Conservation (phyloP, 2,888 invertebrate genomes). For the Andrena flavipes region DNA sequence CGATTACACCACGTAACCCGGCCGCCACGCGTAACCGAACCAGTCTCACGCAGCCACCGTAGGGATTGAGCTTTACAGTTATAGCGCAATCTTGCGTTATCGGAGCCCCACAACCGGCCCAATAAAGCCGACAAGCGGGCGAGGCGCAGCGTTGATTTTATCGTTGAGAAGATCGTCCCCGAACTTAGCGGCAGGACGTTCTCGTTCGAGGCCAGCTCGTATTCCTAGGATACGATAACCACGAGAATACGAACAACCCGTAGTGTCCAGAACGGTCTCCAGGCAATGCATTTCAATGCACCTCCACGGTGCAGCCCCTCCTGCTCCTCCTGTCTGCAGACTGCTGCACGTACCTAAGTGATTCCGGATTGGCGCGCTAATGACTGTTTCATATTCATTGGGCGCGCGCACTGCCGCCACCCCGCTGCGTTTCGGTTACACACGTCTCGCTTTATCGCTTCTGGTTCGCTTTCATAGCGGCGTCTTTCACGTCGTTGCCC, state of each 20-base stretch:
- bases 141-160: constrained; percentile 70
- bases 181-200: constrained; percentile 27
- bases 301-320: constrained; percentile 24
- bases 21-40: constrained; percentile 24
- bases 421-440: constrained; percentile 43
- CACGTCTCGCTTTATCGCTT: constrained; percentile 52
- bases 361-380: constrained; percentile 75
- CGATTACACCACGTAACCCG: constrained; percentile 25
- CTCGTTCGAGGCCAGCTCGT: constrained; percentile 60
- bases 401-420: constrained; percentile 44
- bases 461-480: constrained; percentile 13
- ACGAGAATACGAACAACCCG: constrained; percentile 33
- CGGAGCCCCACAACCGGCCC: constrained; percentile 67
- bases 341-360: constrained; percentile 67
- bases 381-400: constrained; percentile 78
- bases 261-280: constrained; percentile 43
- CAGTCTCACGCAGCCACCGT: constrained; percentile 30
- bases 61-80: constrained; percentile 69
- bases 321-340: constrained; percentile 25
- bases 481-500: constrained; percentile 41
- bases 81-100: constrained; percentile 75
- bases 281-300: constrained; percentile 73
- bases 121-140: constrained; percentile 71
- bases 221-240: constrained; percentile 50
- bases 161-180: constrained; percentile 45